Evolutionary conservation across 2,888 invertebrate species (phyloP).

Genomic region (Ischnura elegans): DNA sequence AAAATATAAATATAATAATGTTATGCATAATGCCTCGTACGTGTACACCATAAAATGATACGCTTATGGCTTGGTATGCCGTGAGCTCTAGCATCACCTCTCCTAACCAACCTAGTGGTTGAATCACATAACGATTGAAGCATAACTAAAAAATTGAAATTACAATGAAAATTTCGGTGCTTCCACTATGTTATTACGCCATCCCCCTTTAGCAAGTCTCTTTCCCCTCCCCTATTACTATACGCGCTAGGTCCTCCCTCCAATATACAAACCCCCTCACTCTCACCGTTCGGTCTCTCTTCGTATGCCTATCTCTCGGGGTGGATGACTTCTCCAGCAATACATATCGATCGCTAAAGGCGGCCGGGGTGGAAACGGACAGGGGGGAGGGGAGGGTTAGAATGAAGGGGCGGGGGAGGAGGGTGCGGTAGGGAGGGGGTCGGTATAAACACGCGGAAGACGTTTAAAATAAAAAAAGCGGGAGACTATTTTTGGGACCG

Average conservation of each 20-base stretch:
- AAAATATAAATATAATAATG: too few species aligned
- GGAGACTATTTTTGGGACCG: background rate
- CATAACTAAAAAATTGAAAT: too few species aligned
- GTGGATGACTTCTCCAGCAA: constrained; percentile 52
- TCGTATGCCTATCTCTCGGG: background rate
- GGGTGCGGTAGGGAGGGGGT: background rate
- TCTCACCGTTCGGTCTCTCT: background rate
- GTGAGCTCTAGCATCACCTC: too few species aligned
- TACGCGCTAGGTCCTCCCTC: background rate
- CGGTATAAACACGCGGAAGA: constrained; percentile 45
- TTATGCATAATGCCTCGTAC: too few species aligned
- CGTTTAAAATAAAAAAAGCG: constrained; percentile 43
- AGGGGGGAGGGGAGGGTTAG: background rate
- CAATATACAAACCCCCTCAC: background rate
- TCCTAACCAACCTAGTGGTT: too few species aligned
- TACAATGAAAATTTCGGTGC: background rate
- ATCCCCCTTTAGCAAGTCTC: background rate
- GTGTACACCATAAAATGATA: too few species aligned
- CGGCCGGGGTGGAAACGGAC: background rate
- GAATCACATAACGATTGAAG: too few species aligned
- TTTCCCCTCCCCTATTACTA: background rate
- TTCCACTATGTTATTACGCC: background rate
- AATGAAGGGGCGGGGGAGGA: background rate
- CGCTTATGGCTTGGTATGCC: too few species aligned
- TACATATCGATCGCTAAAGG: constrained; percentile 11